Evolutionary conservation across 2,113 vertebrate species (phyloP).

Genomic region (Pluvianellus socialis): DNA sequence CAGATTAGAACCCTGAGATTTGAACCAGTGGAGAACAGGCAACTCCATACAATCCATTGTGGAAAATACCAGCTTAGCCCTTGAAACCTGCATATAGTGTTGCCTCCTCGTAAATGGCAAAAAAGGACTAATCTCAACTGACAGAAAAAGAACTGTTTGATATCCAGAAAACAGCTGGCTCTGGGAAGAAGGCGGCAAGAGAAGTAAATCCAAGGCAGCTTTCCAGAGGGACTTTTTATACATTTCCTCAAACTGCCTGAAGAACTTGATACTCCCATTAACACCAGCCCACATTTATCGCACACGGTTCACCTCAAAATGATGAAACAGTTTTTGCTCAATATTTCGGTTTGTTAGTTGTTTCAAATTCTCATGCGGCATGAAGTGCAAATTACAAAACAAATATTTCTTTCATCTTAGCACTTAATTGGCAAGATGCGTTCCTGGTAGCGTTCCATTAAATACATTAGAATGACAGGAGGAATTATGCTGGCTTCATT

Average conservation of each 20-base stretch:
- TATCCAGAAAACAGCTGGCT: background rate
- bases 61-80: background rate
- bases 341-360: background rate
- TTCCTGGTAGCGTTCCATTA: background rate
- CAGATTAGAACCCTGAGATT: background rate
- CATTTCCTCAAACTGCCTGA: background rate
- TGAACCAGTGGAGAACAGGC: background rate
- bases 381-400: background rate
- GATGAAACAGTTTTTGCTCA: slow-evolving; percentile 35
- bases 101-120: background rate
- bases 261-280: background rate
- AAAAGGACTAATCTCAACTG: background rate
- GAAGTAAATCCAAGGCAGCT: background rate
- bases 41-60: background rate
- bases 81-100: background rate
- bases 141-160: background rate
- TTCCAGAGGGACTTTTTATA: background rate
- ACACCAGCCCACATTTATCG: background rate
- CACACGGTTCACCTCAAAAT: background rate
- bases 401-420: slow-evolving; percentile 46
- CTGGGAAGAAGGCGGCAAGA: background rate
- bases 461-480: background rate
- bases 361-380: background rate
- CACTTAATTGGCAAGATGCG: background rate
- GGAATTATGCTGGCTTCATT: background rate